Percentiles rank a stretch among this genome's conserved stretches.
Evolutionary conservation across 2,888 invertebrate species (phyloP).

Genomic region (Pristionchus entomophagus): DNA sequence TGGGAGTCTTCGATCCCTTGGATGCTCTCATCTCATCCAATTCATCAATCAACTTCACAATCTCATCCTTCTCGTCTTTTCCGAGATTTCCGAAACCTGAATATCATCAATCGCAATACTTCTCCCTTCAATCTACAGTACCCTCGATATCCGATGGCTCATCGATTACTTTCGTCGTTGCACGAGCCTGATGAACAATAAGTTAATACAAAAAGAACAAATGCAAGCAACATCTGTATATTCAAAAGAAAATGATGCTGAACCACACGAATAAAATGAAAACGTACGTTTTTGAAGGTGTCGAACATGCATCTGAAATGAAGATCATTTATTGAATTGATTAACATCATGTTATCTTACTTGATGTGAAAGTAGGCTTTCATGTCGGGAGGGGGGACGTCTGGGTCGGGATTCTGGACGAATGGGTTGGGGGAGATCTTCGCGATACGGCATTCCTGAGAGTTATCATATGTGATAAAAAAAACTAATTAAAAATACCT

Average conservation of each 20-base stretch:
- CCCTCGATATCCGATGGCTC: conserved; percentile 84
- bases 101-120: neutral
- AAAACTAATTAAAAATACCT: too few species aligned
- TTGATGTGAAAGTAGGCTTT: conserved; percentile 86
- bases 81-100: conserved; percentile 51
- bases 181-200: too few species aligned
- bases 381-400: conserved; percentile 82
- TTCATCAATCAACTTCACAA: conserved; percentile 61
- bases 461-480: too few species aligned
- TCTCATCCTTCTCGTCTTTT: conserved; percentile 55
- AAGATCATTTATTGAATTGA: neutral
- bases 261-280: too few species aligned
- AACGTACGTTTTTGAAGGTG: conserved; percentile 84
- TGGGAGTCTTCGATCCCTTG: conserved; percentile 41
- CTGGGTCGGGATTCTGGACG: conserved; percentile 80
- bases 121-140: neutral
- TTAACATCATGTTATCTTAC: neutral
- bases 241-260: too few species aligned
- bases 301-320: conserved; percentile 84
- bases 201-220: too few species aligned
- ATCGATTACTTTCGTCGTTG: conserved; percentile 88
- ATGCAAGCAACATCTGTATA: too few species aligned
- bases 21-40: conserved; percentile 49
- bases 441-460: conserved; percentile 82
- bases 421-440: conserved; percentile 87